Evolutionary conservation across 2,888 invertebrate species (phyloP).

Genomic region (Lamproptera curius): DNA sequence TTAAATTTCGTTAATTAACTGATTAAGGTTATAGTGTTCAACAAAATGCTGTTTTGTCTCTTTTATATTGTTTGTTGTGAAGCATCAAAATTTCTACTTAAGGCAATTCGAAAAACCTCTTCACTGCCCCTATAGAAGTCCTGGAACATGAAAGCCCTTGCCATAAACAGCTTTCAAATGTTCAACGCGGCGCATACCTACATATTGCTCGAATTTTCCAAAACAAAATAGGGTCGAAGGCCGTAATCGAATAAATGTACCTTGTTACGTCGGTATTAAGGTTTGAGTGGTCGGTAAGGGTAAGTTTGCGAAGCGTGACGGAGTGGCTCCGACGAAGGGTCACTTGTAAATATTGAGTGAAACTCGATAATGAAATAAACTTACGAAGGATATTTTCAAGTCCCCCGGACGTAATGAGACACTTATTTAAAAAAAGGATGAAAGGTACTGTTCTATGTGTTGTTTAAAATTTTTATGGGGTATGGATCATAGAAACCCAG

Average conservation of each 20-base stretch:
- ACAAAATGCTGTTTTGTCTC: too few species aligned
- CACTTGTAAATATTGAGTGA: constrained; percentile 28
- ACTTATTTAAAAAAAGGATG: constrained; percentile 17
- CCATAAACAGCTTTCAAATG: constrained; percentile 29
- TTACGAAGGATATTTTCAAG: constrained; percentile 17
- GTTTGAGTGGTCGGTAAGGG: constrained; percentile 8
- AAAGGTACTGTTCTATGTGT: too few species aligned
- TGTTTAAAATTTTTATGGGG: too few species aligned
- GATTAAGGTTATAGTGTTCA: too few species aligned
- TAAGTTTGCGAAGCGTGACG: constrained; percentile 17
- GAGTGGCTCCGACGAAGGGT: constrained; percentile 22
- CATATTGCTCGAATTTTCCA: constrained; percentile 13
- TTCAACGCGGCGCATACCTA: constrained; percentile 27
- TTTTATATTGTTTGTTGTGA: too few species aligned
- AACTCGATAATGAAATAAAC: constrained; percentile 33
- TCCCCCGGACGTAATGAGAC: constrained; percentile 13
- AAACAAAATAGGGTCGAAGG: not conserved
- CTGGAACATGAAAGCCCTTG: constrained; percentile 9
- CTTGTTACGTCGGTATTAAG: constrained; percentile 10
- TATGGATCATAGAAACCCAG: too few species aligned
- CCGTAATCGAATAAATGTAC: constrained; percentile 2
- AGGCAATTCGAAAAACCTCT: too few species aligned
- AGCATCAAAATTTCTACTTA: too few species aligned
- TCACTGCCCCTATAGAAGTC: too few species aligned
- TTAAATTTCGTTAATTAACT: too few species aligned